phyloP scores from a whole-genome alignment of 2,888 invertebrate genomes.

The Oscheius onirici region DNA sequence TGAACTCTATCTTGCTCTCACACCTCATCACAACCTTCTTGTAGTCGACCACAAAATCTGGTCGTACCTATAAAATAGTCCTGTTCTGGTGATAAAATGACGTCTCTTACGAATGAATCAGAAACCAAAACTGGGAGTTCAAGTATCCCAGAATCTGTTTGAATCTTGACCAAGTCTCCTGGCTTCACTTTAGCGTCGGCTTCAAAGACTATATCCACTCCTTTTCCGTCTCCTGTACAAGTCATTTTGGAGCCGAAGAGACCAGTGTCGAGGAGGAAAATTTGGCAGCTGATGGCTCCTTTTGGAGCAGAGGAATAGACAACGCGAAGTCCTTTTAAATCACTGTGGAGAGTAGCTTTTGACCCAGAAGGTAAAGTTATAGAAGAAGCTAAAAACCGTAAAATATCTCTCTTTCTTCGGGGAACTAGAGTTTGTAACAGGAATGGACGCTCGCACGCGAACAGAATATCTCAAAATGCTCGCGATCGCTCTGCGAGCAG shows the following conservation, averaged over 20 bases:
- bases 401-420: too few species aligned
- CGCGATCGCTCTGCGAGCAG: too few species aligned
- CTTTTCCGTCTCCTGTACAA: constrained; percentile 42
- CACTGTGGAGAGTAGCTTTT: neutral
- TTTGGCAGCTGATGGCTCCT: constrained; percentile 38
- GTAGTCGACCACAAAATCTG: constrained; percentile 43
- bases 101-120: neutral
- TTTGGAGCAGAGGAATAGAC: constrained; percentile 22
- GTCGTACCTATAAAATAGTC: constrained; percentile 39
- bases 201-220: constrained; percentile 40
- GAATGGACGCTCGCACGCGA: too few species aligned
- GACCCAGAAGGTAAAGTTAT: neutral
- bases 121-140: neutral
- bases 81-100: too few species aligned
- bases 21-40: constrained; percentile 39
- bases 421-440: too few species aligned
- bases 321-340: neutral
- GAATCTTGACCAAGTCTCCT: neutral
- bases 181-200: neutral
- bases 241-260: constrained; percentile 39
- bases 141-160: too few species aligned
- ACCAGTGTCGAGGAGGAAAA: constrained; percentile 24
- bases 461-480: too few species aligned
- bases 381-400: neutral
- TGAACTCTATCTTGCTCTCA: constrained; percentile 33